Evolutionary conservation across 1,140 invertebrate genomes (phyloP).

Genomic region (Glossosoma conforme): DNA sequence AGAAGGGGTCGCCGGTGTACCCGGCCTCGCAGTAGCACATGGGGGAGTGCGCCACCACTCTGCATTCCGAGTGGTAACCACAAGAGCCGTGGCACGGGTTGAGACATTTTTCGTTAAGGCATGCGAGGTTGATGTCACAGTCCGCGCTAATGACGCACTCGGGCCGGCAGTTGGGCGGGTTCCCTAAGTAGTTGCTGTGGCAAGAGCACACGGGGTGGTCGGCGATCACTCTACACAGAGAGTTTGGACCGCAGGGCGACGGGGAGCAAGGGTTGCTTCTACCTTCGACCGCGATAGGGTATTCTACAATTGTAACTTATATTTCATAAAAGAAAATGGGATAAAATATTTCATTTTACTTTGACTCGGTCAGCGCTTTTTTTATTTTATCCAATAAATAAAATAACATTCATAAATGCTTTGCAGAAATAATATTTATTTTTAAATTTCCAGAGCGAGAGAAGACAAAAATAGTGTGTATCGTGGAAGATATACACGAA

Average conservation of each 20-base stretch:
- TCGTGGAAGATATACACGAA: too few species aligned
- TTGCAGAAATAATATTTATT: too few species aligned
- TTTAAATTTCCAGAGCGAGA: too few species aligned
- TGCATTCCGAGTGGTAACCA: constrained; percentile 57
- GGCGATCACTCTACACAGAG: constrained; percentile 56
- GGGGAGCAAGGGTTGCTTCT: constrained; percentile 55
- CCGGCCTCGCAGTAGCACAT: constrained; percentile 67
- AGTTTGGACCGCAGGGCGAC: constrained; percentile 63
- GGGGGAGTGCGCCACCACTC: constrained; percentile 53
- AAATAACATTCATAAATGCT: too few species aligned
- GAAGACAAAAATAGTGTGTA: too few species aligned
- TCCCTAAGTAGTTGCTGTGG: constrained; percentile 54
- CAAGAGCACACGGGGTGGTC: constrained; percentile 61
- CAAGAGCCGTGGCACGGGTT: constrained; percentile 67
- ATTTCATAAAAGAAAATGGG: too few species aligned
- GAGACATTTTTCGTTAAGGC: constrained; percentile 62
- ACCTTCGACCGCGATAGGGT: too few species aligned
- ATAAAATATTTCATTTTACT: too few species aligned
- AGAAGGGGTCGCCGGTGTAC: constrained; percentile 69
- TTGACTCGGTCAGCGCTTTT: too few species aligned
- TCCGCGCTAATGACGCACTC: constrained; percentile 64
- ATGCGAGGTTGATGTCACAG: constrained; percentile 54
- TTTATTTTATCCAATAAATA: too few species aligned
- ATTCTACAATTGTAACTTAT: too few species aligned
- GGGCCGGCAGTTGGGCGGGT: constrained; percentile 59